phyloP scores from a whole-genome alignment of 2,797 vertebrate species.

The Zenarchopterus dispar region DNA sequence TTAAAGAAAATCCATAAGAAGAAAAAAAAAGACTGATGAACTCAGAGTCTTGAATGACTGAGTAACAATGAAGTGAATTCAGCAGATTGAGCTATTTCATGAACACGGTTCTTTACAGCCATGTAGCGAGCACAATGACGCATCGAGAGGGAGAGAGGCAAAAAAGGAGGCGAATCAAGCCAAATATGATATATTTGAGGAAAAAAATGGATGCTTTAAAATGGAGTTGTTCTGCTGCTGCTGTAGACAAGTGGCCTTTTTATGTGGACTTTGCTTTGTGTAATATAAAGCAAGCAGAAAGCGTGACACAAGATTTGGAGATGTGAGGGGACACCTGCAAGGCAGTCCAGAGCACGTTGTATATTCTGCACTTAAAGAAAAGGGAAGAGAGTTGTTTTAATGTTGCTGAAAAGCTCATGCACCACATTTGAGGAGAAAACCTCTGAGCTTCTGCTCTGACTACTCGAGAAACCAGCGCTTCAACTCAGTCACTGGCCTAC shows the following conservation, averaged over 20 bases:
- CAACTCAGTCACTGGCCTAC: slow-evolving; percentile 65
- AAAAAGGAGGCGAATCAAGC: slow-evolving; percentile 28
- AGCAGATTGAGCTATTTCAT: slow-evolving; percentile 19
- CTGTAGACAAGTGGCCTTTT: slow-evolving; percentile 17
- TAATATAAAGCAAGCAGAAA: slow-evolving; percentile 43
- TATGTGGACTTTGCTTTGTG: slow-evolving; percentile 35
- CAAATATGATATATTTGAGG: slow-evolving; percentile 39
- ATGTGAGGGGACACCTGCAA: slow-evolving; percentile 18
- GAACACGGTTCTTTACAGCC: slow-evolving; percentile 9
- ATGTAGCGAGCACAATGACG: slow-evolving; percentile 20
- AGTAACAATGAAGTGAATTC: slow-evolving; percentile 10
- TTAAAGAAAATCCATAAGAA: slow-evolving; percentile 21
- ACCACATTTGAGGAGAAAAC: slow-evolving; percentile 46
- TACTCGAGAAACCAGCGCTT: slow-evolving; percentile 25
- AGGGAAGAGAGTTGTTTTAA: slow-evolving; percentile 28
- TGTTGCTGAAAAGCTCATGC: slow-evolving; percentile 43
- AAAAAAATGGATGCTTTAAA: slow-evolving; percentile 24
- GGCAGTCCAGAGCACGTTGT: slow-evolving; percentile 15
- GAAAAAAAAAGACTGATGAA: slow-evolving; percentile 10
- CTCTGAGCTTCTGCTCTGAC: slow-evolving; percentile 30
- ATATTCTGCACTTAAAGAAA: slow-evolving; percentile 39
- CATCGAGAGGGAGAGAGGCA: background rate
- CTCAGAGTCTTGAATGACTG: slow-evolving; percentile 19
- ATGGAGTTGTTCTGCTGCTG: slow-evolving; percentile 33
- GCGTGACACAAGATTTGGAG: slow-evolving; percentile 35